phyloP scores from a whole-genome alignment of 35 echinoderm and acorn worm species.

The Anneissia japonica region DNA sequence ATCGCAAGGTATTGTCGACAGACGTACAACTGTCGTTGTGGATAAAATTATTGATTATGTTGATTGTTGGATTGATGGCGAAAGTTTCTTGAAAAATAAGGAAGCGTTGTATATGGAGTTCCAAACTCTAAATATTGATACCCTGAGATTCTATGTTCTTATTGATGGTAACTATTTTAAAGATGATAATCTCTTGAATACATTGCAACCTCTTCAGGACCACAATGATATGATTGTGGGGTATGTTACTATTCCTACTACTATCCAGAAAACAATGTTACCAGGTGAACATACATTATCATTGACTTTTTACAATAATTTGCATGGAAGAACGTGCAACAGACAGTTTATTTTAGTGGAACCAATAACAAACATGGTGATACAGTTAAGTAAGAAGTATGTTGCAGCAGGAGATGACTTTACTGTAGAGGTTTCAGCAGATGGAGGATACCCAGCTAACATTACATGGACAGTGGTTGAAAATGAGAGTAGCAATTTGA shows the following conservation, averaged over 20 bases:
- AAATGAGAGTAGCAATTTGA: neutral
- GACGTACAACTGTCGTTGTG: neutral
- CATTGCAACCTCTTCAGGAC: neutral
- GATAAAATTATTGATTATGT: neutral
- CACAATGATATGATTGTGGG: neutral
- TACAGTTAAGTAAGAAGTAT: neutral
- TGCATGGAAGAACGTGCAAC: neutral
- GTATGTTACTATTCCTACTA: neutral
- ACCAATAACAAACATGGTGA: neutral
- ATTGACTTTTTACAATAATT: neutral
- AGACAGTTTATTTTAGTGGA: neutral
- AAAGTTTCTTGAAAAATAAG: neutral
- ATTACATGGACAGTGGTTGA: conserved; percentile 16
- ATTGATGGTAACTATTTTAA: neutral
- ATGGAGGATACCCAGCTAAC: conserved; percentile 19
- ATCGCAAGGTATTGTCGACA: conserved; percentile 2
- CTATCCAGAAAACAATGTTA: neutral
- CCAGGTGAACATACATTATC: neutral
- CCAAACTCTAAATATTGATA: neutral
- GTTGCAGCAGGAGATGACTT: neutral
- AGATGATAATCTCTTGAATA: neutral
- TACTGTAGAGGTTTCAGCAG: neutral
- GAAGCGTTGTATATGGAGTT: neutral
- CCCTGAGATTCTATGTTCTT: neutral
- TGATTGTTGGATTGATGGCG: conserved; percentile 12